Evolutionary conservation across 1,140 invertebrate genomes (phyloP).

Genomic region (Drosophila orena): DNA sequence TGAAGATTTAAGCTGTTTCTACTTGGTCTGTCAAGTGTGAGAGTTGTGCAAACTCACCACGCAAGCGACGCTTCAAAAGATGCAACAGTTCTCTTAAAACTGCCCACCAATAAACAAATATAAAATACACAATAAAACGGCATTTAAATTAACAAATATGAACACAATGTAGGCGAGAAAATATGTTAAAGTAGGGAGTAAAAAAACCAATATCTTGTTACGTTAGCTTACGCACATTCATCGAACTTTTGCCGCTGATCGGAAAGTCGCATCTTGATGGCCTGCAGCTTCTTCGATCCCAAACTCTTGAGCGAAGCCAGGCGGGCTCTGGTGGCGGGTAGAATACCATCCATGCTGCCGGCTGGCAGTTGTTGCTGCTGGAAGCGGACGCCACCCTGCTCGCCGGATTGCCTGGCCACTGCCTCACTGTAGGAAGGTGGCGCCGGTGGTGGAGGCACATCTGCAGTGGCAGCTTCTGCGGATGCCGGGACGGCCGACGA

Average conservation of each 20-base stretch:
- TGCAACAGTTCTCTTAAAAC: conserved; percentile 64
- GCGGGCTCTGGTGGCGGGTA: conserved; percentile 86
- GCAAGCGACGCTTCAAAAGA: conserved; percentile 62
- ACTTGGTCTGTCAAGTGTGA: conserved; percentile 34
- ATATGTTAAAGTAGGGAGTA: conserved; percentile 18
- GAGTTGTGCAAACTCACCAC: conserved; percentile 64
- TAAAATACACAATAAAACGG: conserved; percentile 31
- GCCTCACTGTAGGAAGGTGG: conserved; percentile 62
- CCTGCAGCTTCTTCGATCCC: conserved; percentile 88
- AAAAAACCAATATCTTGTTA: neutral
- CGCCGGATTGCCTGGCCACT: conserved; percentile 28
- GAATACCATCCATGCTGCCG: conserved; percentile 74
- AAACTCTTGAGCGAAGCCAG: conserved; percentile 88
- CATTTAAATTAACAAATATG: conserved; percentile 42
- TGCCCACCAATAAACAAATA: conserved; percentile 47
- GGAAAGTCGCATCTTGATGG: conserved; percentile 88
- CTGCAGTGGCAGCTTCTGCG: conserved; percentile 8
- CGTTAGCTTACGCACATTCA: conserved; percentile 73
- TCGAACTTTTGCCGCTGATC: conserved; percentile 86
- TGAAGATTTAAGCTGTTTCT: neutral
- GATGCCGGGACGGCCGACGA: conserved; percentile 4
- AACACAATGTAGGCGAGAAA: conserved; percentile 35
- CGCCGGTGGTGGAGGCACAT: conserved; percentile 48
- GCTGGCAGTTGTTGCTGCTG: conserved; percentile 72
- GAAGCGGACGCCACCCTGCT: conserved; percentile 51